Conservation (phyloP, 1,140 invertebrate species). For the honey bee (Apis mellifera) region DNA sequence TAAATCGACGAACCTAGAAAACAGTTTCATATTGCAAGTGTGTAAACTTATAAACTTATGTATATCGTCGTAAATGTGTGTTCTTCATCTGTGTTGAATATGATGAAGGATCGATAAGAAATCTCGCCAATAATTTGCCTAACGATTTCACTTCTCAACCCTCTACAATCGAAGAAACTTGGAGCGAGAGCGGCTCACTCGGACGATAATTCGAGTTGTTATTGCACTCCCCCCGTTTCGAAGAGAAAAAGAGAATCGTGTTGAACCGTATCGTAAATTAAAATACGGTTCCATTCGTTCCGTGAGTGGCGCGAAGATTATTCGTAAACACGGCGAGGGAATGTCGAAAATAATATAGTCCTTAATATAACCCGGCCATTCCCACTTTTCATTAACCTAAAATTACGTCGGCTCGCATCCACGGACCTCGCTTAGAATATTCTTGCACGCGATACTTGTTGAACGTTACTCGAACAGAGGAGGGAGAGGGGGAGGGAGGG, state of each 20-base stretch:
- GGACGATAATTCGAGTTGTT: constrained; percentile 7
- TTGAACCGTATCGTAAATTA: neutral
- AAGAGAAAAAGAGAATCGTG: too few species aligned
- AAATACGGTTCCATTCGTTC: neutral
- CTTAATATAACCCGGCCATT: constrained; percentile 6
- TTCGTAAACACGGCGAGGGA: neutral
- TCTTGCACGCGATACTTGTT: constrained; percentile 33
- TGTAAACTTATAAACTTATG: too few species aligned
- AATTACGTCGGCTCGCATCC: constrained; percentile 17
- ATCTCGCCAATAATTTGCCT: constrained; percentile 4
- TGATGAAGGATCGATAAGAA: constrained; percentile 19
- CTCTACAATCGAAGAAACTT: neutral
- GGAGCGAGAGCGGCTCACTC: neutral
- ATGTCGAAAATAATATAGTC: constrained; percentile 10
- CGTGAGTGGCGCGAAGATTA: neutral
- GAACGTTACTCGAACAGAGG: neutral
- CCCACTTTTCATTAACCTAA: constrained; percentile 32
- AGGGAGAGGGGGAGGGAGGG: neutral
- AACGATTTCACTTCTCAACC: constrained; percentile 16
- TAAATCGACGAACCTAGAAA: too few species aligned
- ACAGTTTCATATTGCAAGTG: too few species aligned
- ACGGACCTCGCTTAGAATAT: constrained; percentile 3
- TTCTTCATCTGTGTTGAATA: neutral
- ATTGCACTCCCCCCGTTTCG: too few species aligned
- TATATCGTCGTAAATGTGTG: too few species aligned